Evolutionary conservation across 2,888 invertebrate genomes (phyloP), one percentile per base, ranked within the genome.

Genomic region (Allolobophora icterica): DNA sequence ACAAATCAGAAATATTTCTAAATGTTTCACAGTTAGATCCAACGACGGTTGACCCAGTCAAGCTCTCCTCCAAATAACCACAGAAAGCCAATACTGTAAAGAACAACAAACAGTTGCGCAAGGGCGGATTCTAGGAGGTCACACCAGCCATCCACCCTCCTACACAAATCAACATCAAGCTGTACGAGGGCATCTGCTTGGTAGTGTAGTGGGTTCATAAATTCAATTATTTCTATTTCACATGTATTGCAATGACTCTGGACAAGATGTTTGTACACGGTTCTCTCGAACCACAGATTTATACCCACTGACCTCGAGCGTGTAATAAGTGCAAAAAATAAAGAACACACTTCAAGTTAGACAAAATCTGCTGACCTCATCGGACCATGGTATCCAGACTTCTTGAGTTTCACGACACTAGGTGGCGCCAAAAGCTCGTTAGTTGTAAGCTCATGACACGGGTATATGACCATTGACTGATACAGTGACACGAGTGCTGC

Each of bases 341-440:
- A 30, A 58, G 3, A 58, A 58, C 24, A 58, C 24, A 71, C n/a
- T 71, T 71, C n/a, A 71, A n/a, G n/a, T n/a, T 71, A 30, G 0
- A 71, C n/a, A 17, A 21, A 84, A 38, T 34, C 38, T 35, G 87
- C 87, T 87, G 6, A 87, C 87, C 87, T 87, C 19, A 87, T 35
- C 5, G 87, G 87, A 87, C 87, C 87, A 87, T 87, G 87, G 87
- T 34, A 87, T 87, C 87, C 87, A 34, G 87, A n/a, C 34, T 21
- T 35, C 87, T 35, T 87, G 35, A 87, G 38, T 35, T 87, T 87
- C 87, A 34, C 15, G 87, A 87, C 38, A 38, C 87, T 87, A 24
- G 87, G 87, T 34, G 87, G 35, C 1, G 15, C 87, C 35, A 87
- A 24, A 87, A 87, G 87, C 24, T 87, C 38, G 19, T 87, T 38